Base-by-base conservation (phyloP, 2,888 invertebrate species). In the Erpobdella octoculata region DNA sequence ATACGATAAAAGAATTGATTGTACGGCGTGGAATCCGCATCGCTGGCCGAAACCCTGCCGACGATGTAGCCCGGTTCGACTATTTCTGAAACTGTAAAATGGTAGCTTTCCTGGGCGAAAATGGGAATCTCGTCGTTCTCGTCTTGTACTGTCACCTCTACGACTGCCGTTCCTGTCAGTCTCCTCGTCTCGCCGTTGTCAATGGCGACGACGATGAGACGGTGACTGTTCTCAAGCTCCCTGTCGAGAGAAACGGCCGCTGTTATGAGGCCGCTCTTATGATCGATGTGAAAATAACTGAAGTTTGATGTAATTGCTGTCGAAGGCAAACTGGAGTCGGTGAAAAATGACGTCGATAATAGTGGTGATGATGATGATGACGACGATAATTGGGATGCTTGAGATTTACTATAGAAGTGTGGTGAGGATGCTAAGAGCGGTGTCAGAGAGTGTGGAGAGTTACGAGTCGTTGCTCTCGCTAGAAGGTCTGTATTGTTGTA, bases 121-220 rank as follows among this genome's bases (percentile, higher is more conserved):
- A 35, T 15, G 37, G 72, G 72, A 18, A 37, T 38, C 2, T 72
- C 69, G 46, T 72, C 72, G 69, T 72, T 72, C n/a, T 67, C 72
- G 41, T 72, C 72, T 0, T 38, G 18, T 12, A 72, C 64, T 25
- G 12, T 25, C 28, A 72, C 41, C 62, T 67, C 67, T n/a, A 72
- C 61, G 2, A 62, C 18, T 5, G 61, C 72, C 18, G 62, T 69
- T 21, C 41, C 46, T 5, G 37, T 67, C 6, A 36, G 62, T 6
- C 38, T 35, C n/a, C 35, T 61, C 0, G 73, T 71, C 31, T 62
- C 53, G 28, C 74, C 74, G 15, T 70, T 21, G 35, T 74, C 74
- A 4, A 59, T 46, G 38, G 74, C 74, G 9, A 73, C 37, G 35
- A 74, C 72, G 18, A 41, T 58, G 59, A 74, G 66, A 25, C 66